Evolutionary conservation across 2,113 vertebrate genomes (phyloP), one percentile per base, ranked within the genome.

Genomic region (Lampris incognitus): DNA sequence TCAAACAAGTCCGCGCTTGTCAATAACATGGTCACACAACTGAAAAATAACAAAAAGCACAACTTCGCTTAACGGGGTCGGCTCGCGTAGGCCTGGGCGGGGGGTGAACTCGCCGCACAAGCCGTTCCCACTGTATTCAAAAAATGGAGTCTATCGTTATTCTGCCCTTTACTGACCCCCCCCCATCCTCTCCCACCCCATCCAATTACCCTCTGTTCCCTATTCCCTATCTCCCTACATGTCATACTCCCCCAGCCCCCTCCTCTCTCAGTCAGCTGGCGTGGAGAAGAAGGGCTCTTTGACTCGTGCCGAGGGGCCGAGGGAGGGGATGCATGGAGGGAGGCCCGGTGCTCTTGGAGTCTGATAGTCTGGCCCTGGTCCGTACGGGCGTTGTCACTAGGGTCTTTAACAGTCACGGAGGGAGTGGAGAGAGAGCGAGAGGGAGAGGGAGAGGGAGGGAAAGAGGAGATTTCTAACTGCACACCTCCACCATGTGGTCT

Each of bases 401-500:
- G 90, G 85, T 56, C 72, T 87, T 39, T 55, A 66, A 58, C 69
- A 82, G 84, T 49, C 42, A 40, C 3, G 54, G 11, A 11, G 54
- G 54, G 10, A 1, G 3, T 11, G 4, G 10, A 83, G 74, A 59
- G 77, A 82, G 83, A 78, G 77, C 51, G 24, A 24, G 24, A 24
- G 24, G 0, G 24, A 0, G 24, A 24, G 24, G 24, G 60, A 74
- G 73, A 66, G 69, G 61, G 2, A 5, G 71, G 78, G 78, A 57
- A 78, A 74, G 75, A 68, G 64, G 55, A 82, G 78, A 79, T 95
- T 94, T 91, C 68, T 88, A 91, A 94, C 84, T 72, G 92, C 89
- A 95, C 83, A 94, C 67, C 91, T 92, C 94, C 94, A 94, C 94
- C 95, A 92, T 94, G 95, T 95, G 95, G 95, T 91, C 90, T 65